phyloP scores from a whole-genome alignment of 2,113 vertebrate genomes.

The Psilopogon haemacephalus region DNA sequence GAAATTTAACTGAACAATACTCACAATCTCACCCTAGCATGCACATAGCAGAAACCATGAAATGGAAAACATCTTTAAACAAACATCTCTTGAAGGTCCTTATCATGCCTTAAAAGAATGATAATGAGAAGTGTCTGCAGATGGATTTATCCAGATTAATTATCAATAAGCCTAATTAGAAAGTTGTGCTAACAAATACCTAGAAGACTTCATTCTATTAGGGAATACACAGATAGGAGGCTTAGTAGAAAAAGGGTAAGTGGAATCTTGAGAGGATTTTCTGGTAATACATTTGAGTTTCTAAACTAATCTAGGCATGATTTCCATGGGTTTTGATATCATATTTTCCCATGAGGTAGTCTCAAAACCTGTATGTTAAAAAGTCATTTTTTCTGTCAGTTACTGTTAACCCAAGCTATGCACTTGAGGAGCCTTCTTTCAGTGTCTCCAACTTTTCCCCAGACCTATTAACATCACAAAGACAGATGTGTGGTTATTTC shows the following conservation, averaged over 20 bases:
- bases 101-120: not conserved
- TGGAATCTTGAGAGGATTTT: slow-evolving; percentile 9
- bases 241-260: not conserved
- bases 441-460: accelerated
- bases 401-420: not conserved
- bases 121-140: not conserved
- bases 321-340: not conserved
- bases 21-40: not conserved
- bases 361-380: not conserved
- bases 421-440: not conserved
- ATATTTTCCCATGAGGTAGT: not conserved
- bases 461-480: not conserved
- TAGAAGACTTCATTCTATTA: not conserved
- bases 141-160: slow-evolving; percentile 18
- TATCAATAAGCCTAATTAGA: not conserved
- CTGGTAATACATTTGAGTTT: not conserved
- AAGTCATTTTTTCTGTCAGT: not conserved
- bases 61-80: not conserved
- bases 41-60: not conserved
- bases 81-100: not conserved
- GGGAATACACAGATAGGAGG: not conserved
- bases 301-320: not conserved
- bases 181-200: not conserved
- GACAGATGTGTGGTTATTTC: not conserved
- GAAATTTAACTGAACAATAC: not conserved